Base-by-base conservation (phyloP, 2,888 invertebrate genomes). In the Empis stercorea region DNA sequence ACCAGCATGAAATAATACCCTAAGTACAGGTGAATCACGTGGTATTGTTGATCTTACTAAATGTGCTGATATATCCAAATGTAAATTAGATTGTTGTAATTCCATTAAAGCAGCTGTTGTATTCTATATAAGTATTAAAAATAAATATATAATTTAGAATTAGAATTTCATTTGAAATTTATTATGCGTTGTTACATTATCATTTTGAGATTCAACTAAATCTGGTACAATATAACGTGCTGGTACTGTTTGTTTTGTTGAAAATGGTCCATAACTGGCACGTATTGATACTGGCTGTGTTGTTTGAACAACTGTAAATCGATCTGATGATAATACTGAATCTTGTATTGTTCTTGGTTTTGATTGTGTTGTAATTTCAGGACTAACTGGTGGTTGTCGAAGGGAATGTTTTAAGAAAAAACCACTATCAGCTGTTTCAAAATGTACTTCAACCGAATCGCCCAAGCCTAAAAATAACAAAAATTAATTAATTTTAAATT, bases 241-340 rank as follows among this genome's bases (percentile, higher is more conserved):
- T 36, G 92, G 91, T 36, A 94, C 91, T 1, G 92, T 92, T 71
- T 94, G 92, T 63, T 92, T 92, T 46, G 92, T 93, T 57, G 89
- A 89, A 71, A 94, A 94, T 9, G 94, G 94, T 5, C 94, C 95
- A 64, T 93, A 93, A 37, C 86, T 87, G 43, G 93, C 93, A 50
- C 92, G 77, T 38, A 95, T 86, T 20, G 91, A 89, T 30, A 89
- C 88, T 20, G 93, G 88, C 56, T 89, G 85, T 42, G 88, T 86
- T 36, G 88, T 89, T 67, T 92, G 88, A 58, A 94, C 83, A 34
- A 95, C 87, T 48, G 92, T 88, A 67, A 94, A 93, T 53, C 87
- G 81, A 71, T 92, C 89, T 52, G 86, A 77, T 45, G 87, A 87
- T 45, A 91, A 72, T 32, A 87, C 74, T 10, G 85, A 80, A 45